phyloP scores from a whole-genome alignment of 1,140 invertebrate genomes.

The Drosophila auraria region DNA sequence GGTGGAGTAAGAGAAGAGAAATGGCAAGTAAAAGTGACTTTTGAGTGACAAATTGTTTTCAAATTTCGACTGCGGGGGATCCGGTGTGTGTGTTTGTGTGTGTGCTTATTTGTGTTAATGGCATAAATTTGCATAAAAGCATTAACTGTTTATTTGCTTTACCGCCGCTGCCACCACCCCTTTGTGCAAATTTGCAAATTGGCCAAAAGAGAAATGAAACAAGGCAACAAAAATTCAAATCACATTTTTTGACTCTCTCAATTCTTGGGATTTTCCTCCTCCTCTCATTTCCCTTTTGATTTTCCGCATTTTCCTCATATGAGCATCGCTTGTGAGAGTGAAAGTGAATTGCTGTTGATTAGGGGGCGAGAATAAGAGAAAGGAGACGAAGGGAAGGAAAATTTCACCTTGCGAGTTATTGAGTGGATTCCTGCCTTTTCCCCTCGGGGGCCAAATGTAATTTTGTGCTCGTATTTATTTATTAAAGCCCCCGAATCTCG shows the following conservation, averaged over 20 bases:
- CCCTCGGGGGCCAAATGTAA: conserved; percentile 76
- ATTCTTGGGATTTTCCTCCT: conserved; percentile 4
- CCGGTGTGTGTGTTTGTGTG: neutral
- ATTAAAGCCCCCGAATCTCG: conserved; percentile 59
- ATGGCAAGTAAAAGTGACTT: conserved; percentile 70
- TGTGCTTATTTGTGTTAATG: conserved; percentile 81
- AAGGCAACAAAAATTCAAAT: conserved; percentile 67
- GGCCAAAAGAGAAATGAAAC: conserved; percentile 65
- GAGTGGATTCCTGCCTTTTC: conserved; percentile 44
- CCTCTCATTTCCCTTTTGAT: neutral
- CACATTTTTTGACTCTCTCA: conserved; percentile 56
- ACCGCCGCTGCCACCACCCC: conserved; percentile 48
- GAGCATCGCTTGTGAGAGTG: conserved; percentile 33
- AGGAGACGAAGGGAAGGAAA: neutral
- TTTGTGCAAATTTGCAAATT: conserved; percentile 78
- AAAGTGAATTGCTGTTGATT: conserved; percentile 49
- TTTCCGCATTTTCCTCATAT: conserved; percentile 27
- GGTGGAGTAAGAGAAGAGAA: conserved; percentile 11
- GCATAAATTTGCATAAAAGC: conserved; percentile 84
- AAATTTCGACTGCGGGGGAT: conserved; percentile 64
- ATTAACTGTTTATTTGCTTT: conserved; percentile 84
- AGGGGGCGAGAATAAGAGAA: conserved; percentile 3
- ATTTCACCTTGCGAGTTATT: conserved; percentile 35
- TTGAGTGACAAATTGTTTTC: conserved; percentile 84
- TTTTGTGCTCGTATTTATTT: conserved; percentile 78